Conservation (phyloP, 2,797 vertebrate genomes). For the Distichodus sexfasciatus region DNA sequence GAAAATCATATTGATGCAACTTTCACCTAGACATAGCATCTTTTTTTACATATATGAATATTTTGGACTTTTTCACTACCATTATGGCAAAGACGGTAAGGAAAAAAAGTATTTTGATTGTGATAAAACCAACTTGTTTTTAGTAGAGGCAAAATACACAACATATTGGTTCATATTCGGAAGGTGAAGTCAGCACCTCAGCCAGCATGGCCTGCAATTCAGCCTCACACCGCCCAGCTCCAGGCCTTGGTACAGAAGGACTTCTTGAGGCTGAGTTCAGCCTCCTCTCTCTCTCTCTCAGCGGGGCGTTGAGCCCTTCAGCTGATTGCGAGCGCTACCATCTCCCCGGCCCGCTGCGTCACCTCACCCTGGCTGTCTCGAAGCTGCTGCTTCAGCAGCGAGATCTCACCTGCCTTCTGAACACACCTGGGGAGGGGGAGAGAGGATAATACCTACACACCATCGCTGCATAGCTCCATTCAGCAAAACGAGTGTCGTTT, state of each 20-base stretch:
- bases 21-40: too few relatives aligned
- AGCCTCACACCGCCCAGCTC: conserved; percentile 79
- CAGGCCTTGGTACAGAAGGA: conserved; percentile 84
- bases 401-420: conserved; percentile 97
- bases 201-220: conserved; percentile 79
- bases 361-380: conserved; percentile 94
- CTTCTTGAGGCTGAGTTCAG: conserved; percentile 81
- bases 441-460: background rate
- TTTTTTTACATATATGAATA: too few relatives aligned
- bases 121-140: too few relatives aligned
- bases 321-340: conserved; percentile 92
- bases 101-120: background rate
- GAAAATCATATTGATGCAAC: too few relatives aligned
- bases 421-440: conserved; percentile 85
- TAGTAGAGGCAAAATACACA: too few relatives aligned
- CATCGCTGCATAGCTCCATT: background rate
- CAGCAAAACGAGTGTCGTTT: too few relatives aligned
- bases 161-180: background rate
- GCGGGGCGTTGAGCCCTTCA: conserved; percentile 89
- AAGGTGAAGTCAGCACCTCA: conserved; percentile 60
- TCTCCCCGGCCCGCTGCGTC: conserved; percentile 92
- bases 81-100: background rate
- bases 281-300: conserved; percentile 88
- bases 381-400: conserved; percentile 95
- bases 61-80: too few relatives aligned